Conservation (phyloP, 30 jellyfish, hydroid and myxozoan genomes). For the Chironex yamaguchii region DNA sequence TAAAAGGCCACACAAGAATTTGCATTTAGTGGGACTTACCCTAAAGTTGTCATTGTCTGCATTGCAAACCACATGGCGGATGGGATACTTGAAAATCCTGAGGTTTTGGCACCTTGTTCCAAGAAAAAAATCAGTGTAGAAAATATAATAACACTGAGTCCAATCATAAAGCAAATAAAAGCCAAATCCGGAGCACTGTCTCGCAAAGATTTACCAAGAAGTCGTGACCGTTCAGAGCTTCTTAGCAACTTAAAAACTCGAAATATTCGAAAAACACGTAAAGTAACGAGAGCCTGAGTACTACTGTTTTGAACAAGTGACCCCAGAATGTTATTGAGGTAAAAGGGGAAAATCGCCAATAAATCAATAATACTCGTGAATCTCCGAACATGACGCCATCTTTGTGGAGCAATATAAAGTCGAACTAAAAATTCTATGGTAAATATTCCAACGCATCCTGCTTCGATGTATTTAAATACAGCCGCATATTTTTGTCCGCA, state of each 20-base stretch:
- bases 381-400: slow-evolving; percentile 68
- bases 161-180: slow-evolving; percentile 66
- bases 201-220: slow-evolving; percentile 70
- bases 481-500: slow-evolving; percentile 68
- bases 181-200: slow-evolving; percentile 85
- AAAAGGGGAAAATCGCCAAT: slow-evolving; percentile 77
- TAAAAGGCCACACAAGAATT: too few species aligned
- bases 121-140: slow-evolving; percentile 65
- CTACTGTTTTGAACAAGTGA: slow-evolving; percentile 48
- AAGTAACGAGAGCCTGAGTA: slow-evolving; percentile 69
- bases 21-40: too few species aligned
- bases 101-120: slow-evolving; percentile 61
- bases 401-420: slow-evolving; percentile 65
- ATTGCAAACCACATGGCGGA: slow-evolving; percentile 89
- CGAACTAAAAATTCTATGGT: slow-evolving; percentile 59
- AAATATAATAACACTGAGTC: slow-evolving; percentile 73
- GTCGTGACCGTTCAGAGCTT: slow-evolving; percentile 71
- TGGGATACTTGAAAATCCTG: slow-evolving; percentile 65
- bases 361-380: slow-evolving; percentile 69
- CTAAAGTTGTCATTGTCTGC: slow-evolving; percentile 85
- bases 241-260: slow-evolving; percentile 83
- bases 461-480: slow-evolving; percentile 65
- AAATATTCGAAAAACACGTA: slow-evolving; percentile 79
- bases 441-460: slow-evolving; percentile 70
- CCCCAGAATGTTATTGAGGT: slow-evolving; percentile 54